Base-by-base conservation (phyloP, 1,140 invertebrate genomes). In the Semibalanus balanoides region DNA sequence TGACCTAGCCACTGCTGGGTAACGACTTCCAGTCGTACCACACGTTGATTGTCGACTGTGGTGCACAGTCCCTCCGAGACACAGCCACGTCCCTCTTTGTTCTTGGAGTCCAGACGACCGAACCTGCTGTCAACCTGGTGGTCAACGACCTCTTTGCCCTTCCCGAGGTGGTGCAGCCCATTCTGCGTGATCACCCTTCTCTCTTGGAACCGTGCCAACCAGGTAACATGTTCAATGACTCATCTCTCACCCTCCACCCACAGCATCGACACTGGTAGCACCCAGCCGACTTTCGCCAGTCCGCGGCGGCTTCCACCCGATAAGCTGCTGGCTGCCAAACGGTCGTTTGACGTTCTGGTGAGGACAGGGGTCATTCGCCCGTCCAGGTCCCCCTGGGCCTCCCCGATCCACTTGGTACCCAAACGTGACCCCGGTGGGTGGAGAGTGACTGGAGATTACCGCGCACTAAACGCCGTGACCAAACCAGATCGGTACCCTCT, bases 371-470 rank as follows among this genome's bases (percentile, higher is more conserved):
- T 79, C 31, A 77, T 82, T 7, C 64, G 76, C 28, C 74, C 76
- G 29, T 82, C 80, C 11, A 76, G 51, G 25, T 80, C 77, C 40
- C 73, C 74, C 19, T 81, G 76, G 76, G 51, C 79, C 17, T 82
- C 81, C 7, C 79, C 76, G n/a, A 76, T 82, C 11, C 79, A 81
- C 75, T 79, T 81, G 75, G 77, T 82, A 0, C 77, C 76, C 0
- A 81, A 82, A 74, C 76, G 75, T 51, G 31, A 70, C 19, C 73
- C 30, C 25, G 83, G 82, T 9, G 76, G 76, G 19, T 84, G 81
- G 78, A 76, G 86, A 31, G 79, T 82, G 0, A 83, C 82, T 76
- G 83, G 85, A 0, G 86, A 87, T 79, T 87, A 85, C 77, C 78
- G 83, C 9, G 71, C 75, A 27, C 76, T 87, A 0, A 88, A 87